These are phyloP conservation scores for Andrena bucephala DNA, from an alignment of 2,888 invertebrate species.

Conservation along the genomic window DNA sequence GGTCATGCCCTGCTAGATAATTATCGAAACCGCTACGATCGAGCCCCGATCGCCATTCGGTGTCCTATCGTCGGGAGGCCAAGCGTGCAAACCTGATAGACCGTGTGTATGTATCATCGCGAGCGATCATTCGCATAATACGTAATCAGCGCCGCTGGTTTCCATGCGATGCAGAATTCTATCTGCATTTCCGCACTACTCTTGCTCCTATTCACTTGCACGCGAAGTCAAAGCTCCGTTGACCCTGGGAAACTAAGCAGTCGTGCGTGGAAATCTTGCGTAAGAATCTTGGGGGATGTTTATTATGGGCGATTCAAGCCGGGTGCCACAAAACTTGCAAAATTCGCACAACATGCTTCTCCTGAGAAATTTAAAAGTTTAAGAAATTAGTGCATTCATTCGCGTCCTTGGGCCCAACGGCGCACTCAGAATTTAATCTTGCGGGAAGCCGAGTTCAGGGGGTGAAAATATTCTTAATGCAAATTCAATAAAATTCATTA, in stretches of 20 bases:
- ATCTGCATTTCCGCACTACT: constrained; percentile 1
- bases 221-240: constrained; percentile 7
- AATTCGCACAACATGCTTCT: too few species aligned
- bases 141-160: neutral
- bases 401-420: too few species aligned
- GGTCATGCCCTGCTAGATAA: constrained; percentile 62
- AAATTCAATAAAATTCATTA: too few species aligned
- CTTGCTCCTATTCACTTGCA: neutral
- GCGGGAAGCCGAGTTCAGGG: too few species aligned
- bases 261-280: neutral
- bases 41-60: constrained; percentile 5
- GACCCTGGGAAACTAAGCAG: neutral
- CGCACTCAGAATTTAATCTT: too few species aligned
- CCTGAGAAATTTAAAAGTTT: too few species aligned
- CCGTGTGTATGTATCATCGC: neutral
- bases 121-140: neutral
- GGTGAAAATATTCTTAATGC: too few species aligned
- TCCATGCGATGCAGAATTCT: neutral
- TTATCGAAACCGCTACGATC: constrained; percentile 62
- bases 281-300: neutral
- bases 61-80: neutral
- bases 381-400: too few species aligned
- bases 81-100: constrained; percentile 7
- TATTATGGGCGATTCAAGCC: neutral
- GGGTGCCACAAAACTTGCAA: too few species aligned